Conservation (phyloP, 1,140 invertebrate species). For the Aphelenchoides besseyi region DNA sequence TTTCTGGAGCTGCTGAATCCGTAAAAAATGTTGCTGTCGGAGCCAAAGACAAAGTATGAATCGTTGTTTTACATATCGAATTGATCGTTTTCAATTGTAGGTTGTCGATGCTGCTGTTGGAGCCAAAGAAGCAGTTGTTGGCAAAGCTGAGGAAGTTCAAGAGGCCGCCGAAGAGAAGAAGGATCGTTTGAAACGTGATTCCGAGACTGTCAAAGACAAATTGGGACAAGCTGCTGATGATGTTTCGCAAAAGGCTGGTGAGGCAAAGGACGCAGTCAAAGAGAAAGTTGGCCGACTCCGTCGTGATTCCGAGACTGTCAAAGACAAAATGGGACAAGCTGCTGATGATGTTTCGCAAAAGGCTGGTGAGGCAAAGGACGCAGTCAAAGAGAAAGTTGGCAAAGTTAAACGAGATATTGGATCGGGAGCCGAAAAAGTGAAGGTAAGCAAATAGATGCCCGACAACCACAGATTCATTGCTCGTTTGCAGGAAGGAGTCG, state of each 20-base stretch:
- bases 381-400: neutral
- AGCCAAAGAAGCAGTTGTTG: neutral
- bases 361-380: conserved; percentile 4
- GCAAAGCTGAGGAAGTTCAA: neutral
- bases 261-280: conserved; percentile 1
- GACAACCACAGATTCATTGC: neutral
- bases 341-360: no score
- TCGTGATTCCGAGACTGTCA: neutral
- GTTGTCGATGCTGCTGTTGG: no score
- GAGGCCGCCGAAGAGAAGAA: neutral
- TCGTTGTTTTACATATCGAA: no score
- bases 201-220: neutral
- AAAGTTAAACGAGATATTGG: neutral
- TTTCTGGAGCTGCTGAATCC: neutral
- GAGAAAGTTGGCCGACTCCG: neutral
- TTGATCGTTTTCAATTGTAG: no score
- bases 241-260: neutral
- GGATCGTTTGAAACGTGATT: neutral
- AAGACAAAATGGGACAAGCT: neutral
- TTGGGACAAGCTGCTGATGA: no score
- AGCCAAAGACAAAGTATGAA: neutral
- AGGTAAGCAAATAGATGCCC: neutral
- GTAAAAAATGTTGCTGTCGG: neutral
- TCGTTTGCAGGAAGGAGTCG: conserved; percentile 3
- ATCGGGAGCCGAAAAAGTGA: neutral